Conservation (phyloP, 2,888 invertebrate species). For the Piscicola geometra region DNA sequence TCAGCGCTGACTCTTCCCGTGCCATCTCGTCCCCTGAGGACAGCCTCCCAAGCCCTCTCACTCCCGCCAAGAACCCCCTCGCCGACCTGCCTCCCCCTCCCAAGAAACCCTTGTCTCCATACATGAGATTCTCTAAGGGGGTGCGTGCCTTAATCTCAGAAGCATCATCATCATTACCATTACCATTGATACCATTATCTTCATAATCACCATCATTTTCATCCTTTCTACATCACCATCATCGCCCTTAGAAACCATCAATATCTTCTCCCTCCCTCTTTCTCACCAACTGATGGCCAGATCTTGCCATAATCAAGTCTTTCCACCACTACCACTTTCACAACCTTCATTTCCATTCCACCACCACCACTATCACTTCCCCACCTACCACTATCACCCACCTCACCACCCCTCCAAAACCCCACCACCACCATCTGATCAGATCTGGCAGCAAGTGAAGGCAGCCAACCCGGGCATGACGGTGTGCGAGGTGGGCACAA, state of each 20-base stretch:
- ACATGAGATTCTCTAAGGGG: conserved; percentile 46
- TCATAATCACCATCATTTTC: too few species aligned
- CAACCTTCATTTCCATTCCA: too few species aligned
- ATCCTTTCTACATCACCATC: too few species aligned
- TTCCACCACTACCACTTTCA: too few species aligned
- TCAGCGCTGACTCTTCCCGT: background rate
- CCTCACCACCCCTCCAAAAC: too few species aligned
- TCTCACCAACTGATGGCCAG: too few species aligned
- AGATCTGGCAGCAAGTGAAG: conserved; percentile 46
- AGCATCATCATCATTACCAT: background rate
- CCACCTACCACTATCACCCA: too few species aligned
- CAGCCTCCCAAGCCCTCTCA: background rate
- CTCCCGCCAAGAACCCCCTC: background rate
- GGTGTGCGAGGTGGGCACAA: conserved; percentile 45
- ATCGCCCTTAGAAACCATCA: too few species aligned
- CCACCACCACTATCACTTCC: too few species aligned
- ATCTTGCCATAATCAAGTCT: too few species aligned
- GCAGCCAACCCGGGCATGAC: conserved; percentile 43
- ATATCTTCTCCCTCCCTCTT: too few species aligned
- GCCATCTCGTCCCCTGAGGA: conserved; percentile 26
- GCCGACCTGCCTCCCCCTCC: conserved; percentile 41
- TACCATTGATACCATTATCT: background rate
- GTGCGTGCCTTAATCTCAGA: conserved; percentile 37
- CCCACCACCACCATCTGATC: too few species aligned
- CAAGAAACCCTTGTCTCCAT: conserved; percentile 45